Conservation (phyloP, 2,113 vertebrate species). For the Polypterus bichir region DNA sequence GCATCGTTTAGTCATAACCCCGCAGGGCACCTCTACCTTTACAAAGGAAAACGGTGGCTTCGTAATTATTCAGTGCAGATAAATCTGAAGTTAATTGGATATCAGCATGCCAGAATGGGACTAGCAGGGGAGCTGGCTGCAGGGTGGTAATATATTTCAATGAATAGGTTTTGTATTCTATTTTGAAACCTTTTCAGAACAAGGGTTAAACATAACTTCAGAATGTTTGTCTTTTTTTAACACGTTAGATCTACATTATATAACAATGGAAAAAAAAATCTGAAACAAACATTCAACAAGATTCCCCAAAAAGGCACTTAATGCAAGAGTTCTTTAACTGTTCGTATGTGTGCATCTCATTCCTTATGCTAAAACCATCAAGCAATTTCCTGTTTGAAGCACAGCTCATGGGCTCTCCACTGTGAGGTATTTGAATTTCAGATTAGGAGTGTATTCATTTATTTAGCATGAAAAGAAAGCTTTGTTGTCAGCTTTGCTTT, state of each 20-base stretch:
- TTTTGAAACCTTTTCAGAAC: not conserved
- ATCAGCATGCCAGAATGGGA: not conserved
- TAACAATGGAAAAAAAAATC: not conserved
- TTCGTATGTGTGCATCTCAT: conserved; percentile 47
- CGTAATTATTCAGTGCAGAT: conserved; percentile 2
- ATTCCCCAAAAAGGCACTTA: not conserved
- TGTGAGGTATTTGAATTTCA: conserved; percentile 78
- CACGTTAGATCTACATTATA: not conserved
- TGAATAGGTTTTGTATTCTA: not conserved
- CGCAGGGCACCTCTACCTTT: not conserved
- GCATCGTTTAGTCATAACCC: not conserved
- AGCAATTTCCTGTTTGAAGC: conserved; percentile 72
- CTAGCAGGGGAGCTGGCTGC: not conserved
- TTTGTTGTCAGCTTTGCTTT: conserved; percentile 66
- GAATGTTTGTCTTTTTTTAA: too few species aligned
- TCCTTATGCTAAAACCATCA: conserved; percentile 74
- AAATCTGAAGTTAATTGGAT: not conserved
- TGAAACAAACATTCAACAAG: not conserved
- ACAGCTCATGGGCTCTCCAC: conserved; percentile 57
- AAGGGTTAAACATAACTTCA: not conserved
- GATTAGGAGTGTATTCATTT: conserved; percentile 77
- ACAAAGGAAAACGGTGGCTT: not conserved
- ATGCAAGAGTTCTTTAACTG: not conserved
- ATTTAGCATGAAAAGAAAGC: conserved; percentile 63
- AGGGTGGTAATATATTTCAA: not conserved